Evolutionary conservation across 2,797 vertebrate genomes (phyloP).

Genomic region (Cetoscarus ocellatus): DNA sequence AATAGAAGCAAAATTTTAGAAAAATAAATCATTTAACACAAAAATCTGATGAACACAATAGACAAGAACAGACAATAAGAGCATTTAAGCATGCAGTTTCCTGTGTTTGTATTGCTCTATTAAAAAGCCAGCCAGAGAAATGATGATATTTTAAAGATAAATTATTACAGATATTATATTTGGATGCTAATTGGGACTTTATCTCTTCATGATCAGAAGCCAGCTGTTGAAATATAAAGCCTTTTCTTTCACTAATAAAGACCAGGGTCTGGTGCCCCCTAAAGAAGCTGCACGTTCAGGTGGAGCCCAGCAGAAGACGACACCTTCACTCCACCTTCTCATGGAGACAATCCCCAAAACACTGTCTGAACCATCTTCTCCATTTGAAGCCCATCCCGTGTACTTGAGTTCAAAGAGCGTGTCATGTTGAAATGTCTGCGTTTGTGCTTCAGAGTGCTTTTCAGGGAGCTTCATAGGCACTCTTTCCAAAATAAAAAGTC

Average conservation of each 20-base stretch:
- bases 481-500: conserved; percentile 50
- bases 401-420: conserved; percentile 14
- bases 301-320: conserved; percentile 22
- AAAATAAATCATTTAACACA: conserved; percentile 39
- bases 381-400: conserved; percentile 11
- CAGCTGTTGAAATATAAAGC: conserved; percentile 18
- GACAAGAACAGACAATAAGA: conserved; percentile 11
- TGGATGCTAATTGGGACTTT: not conserved
- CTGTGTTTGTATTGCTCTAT: not conserved
- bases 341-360: conserved; percentile 9
- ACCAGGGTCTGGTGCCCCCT: conserved; percentile 5
- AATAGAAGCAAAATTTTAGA: conserved; percentile 47
- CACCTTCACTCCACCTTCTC: not conserved
- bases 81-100: conserved; percentile 33
- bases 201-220: conserved; percentile 18
- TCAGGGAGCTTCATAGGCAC: conserved; percentile 62
- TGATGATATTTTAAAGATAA: conserved; percentile 13
- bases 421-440: conserved; percentile 14
- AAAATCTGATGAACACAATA: conserved; percentile 26
- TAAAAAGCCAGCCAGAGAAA: conserved; percentile 8
- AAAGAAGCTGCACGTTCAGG: conserved; percentile 7
- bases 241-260: conserved; percentile 1
- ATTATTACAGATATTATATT: not conserved
- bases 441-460: conserved; percentile 17
- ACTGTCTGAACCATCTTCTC: conserved; percentile 18